Evolutionary conservation across 2,888 invertebrate species (phyloP), one percentile per base, ranked within the genome.

Genomic region (Yponomeuta plumbellus): DNA sequence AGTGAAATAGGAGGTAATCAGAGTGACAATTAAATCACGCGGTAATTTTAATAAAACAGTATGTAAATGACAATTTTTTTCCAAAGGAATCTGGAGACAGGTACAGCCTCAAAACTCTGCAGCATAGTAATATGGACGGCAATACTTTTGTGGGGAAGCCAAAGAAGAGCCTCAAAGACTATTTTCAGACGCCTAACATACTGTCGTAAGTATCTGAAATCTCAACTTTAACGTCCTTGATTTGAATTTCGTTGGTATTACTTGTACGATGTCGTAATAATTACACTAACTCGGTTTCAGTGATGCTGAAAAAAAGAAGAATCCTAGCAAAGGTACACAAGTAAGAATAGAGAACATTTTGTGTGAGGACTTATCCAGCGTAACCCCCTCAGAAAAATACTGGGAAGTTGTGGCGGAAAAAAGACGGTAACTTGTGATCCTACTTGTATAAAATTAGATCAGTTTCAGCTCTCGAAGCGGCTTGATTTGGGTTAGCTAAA

Each of bases 341-440:
- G 73, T 72, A 17, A 72, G 64, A 67, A 67, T 71, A 56, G 70
- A 71, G 59, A 67, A 69, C 64, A 67, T 72, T 61, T 69, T 70
- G 13, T 71, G 71, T 65, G 71, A 70, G 26, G 70, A 73, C 34
- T 66, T 71, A 17, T 64, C 64, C 39, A 67, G 61, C 52, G 70
- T 71, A 26, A 39, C 69, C 11, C 71, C 73, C 34, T 71, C 72
- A 22, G 71, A 74, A 66, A 70, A 68, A 17, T 75, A 74, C 58
- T 77, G 76, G 77, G 71, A 71, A 65, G 67, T 68, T 52, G 40
- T 74, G 20, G 76, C 76, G 52, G 76, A 76, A 52, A 70, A 74
- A 22, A 70, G 71, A 70, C 69, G 74, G 74, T 74, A 70, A 67
- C 1, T 20, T 20, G 13, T 21, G 5, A 5, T 52, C 44, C 17